Evolutionary conservation across 2,113 vertebrate species (phyloP), one percentile per base, ranked within the genome.

Genomic region (Halcyon senegalensis): DNA sequence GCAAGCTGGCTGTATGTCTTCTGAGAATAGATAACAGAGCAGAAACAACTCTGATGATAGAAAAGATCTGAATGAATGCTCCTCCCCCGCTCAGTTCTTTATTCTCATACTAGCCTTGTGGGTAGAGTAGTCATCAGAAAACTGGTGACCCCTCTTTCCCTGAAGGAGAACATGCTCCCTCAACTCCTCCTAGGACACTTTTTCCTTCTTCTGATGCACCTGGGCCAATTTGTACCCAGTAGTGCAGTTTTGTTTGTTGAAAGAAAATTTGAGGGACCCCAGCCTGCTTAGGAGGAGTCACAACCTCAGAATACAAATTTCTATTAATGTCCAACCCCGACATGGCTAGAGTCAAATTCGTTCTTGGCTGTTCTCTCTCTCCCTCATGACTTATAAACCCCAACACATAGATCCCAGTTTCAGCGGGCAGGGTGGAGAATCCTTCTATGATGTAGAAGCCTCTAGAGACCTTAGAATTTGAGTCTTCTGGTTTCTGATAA

Each of bases 11-110:
- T 76, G 9, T 43, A 39, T 86, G 11, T 43, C 46, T 94, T 90
- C 86, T 90, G 80, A 94, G 89, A 94, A 77, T 12, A 80, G 56
- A 59, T 64, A 90, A 67, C 2, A 1, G 44, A 66, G 68, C 76
- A 84, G 37, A 80, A 84, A 44, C 10, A 37, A 55, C 28, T 74
- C 73, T 77, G 44, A 69, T 73, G 31, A 53, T 31, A 41, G 10
- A 86, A 50, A 72, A 69, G n/a, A 25, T 24, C 12, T n/a, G 53
- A 56, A 27, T 39, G 17, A 15, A 28, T 16, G 9, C 20, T 59
- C 12, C 0, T 0, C 17, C 41, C 55, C 55, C 0, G 0, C 56
- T 77, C 72, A n/a, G 8, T 50, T 80, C 44, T 88, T 58, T 4
- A 5, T 46, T 83, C 16, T 77, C 44, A 25, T 30, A 33, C 37